Evolutionary conservation across 2,888 invertebrate genomes (phyloP), one percentile per base, ranked within the genome.

Genomic region (Cecidostiba fungosa): DNA sequence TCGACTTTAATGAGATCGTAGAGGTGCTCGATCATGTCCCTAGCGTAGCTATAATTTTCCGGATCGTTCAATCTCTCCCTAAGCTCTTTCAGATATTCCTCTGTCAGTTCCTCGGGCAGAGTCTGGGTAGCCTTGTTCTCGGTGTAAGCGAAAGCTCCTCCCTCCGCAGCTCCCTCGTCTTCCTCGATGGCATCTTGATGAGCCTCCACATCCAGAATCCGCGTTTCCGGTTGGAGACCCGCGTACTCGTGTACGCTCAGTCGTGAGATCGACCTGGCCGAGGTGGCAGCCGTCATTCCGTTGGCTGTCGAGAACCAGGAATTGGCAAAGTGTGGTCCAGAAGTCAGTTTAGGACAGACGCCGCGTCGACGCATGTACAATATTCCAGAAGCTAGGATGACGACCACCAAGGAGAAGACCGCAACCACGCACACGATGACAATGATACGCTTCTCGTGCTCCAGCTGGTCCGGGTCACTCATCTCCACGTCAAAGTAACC

Each of bases 1-100:
- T 96, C 96, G 3, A 96, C 95, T 91, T 96, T 96, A 76, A 96
- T 96, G 79, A 96, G 94, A 92, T 96, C 96, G 90, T 97, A 97
- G 8, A 97, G 93, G 89, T 96, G 96, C 90, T 97, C 96, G 86
- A 97, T 97, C 94, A 96, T 96, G 92, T 96, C 96, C 62, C 96
- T 94, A 2, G 97, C 97, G 91, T 97, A 96, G 81, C 95, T 95
- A 89, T 96, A 96, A 85, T 96, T 96, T 82, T 96, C 95, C 0
- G 97, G 97, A 91, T 96, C 96, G 89, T 96, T 96, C 10, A 97
- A 92, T 89, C 96, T 95, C 88, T 96, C 95, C 84, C 96, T 94
- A 23, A 97, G 93, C 87, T 95, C 95, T 88, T 95, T 96, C 85
- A 97, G 93, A 77, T 97, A 94, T 89, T 97, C 97, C 89, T 96